Evolutionary conservation across 1,140 invertebrate species (phyloP).

Genomic region (Tenebrio molitor): DNA sequence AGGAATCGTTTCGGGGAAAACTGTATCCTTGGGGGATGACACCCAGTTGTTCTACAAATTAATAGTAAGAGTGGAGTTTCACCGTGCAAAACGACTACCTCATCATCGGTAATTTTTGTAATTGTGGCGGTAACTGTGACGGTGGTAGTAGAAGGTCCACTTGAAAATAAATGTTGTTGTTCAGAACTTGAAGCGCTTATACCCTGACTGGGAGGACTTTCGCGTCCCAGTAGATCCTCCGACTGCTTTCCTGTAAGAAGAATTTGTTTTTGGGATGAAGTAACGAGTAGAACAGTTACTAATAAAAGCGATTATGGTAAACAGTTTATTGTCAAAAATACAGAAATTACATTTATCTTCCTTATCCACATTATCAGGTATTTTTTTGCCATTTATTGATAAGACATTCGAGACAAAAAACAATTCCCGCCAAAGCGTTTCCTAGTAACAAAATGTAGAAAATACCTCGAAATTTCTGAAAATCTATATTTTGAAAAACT

Average conservation of each 20-base stretch:
- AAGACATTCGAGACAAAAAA: conserved; percentile 14
- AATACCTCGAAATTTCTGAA: conserved; percentile 30
- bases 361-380: too few species aligned
- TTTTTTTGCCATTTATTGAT: too few species aligned
- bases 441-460: conserved; percentile 30
- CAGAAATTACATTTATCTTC: too few species aligned
- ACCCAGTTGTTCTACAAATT: conserved; percentile 75
- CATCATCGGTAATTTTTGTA: conserved; percentile 71
- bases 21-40: conserved; percentile 87
- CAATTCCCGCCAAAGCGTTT: neutral
- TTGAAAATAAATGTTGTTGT: conserved; percentile 64
- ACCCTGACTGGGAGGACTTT: conserved; percentile 75
- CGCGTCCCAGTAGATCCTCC: conserved; percentile 70
- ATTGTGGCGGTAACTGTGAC: conserved; percentile 61
- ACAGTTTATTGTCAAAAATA: too few species aligned
- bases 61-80: neutral
- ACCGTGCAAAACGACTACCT: conserved; percentile 69
- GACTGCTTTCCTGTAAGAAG: conserved; percentile 70
- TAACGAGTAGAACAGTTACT: too few species aligned
- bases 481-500: conserved; percentile 1
- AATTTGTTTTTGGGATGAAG: neutral
- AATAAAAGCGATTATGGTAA: too few species aligned
- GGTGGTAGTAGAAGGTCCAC: conserved; percentile 58
- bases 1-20: conserved; percentile 91
- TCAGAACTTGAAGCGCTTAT: conserved; percentile 55